Conservation (phyloP, 1,140 invertebrate genomes). For the Drosophila arizonae region DNA sequence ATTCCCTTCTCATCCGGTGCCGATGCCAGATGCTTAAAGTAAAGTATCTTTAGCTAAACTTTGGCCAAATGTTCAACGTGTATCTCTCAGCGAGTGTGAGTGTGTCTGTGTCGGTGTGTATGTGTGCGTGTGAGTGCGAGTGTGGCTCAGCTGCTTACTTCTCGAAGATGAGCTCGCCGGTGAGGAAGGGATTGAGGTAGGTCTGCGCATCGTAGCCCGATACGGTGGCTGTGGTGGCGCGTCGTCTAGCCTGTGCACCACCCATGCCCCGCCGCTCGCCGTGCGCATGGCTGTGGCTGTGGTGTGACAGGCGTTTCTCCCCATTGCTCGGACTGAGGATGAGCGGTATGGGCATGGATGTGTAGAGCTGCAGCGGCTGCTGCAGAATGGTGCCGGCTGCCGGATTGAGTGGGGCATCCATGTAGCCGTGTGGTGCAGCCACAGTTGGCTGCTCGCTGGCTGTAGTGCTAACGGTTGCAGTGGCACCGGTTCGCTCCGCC, state of each 20-base stretch:
- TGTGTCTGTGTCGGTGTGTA: background rate
- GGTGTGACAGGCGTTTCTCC: constrained; percentile 69
- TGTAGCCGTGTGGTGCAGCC: constrained; percentile 60
- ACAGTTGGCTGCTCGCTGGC: constrained; percentile 34
- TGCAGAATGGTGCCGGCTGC: constrained; percentile 69
- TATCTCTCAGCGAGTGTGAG: background rate
- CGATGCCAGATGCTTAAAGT: constrained; percentile 6
- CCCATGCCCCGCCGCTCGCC: constrained; percentile 54
- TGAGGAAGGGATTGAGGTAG: constrained; percentile 79
- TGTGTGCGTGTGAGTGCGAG: constrained; percentile 2
- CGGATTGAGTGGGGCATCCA: constrained; percentile 71
- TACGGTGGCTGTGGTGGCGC: constrained; percentile 66
- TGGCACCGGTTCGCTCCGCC: background rate
- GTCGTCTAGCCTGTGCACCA: constrained; percentile 52
- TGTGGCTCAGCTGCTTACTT: constrained; percentile 56
- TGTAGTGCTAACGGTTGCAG: background rate
- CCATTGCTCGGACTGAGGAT: constrained; percentile 73
- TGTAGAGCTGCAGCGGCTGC: constrained; percentile 68
- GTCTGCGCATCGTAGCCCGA: constrained; percentile 78
- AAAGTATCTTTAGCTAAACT: constrained; percentile 16
- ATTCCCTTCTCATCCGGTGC: background rate
- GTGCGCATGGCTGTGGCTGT: constrained; percentile 62
- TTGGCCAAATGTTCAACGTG: constrained; percentile 26
- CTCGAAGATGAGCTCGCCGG: constrained; percentile 79
- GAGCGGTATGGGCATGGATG: constrained; percentile 77